Evolutionary conservation across 1,140 invertebrate genomes (phyloP).

Genomic region (Oscheius sp.): DNA sequence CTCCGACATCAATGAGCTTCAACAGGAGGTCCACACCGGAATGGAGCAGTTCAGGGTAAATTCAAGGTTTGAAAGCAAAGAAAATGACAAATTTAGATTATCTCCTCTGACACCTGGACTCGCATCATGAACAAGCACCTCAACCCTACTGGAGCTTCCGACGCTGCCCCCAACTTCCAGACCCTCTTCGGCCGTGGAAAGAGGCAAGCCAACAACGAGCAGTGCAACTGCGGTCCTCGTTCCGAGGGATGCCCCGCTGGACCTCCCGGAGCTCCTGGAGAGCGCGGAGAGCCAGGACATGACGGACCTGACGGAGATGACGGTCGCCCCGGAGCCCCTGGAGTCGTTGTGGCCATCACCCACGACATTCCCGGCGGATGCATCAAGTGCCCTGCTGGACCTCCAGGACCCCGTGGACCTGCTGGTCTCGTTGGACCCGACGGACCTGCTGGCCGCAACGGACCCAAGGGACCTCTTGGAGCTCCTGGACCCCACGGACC

Average conservation of each 20-base stretch:
- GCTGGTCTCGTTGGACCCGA: too few species aligned
- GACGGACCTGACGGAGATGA: constrained; percentile 31
- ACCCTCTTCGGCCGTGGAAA: constrained; percentile 23
- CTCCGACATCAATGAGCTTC: constrained; percentile 17
- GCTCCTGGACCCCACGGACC: constrained; percentile 23
- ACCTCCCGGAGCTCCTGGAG: constrained; percentile 25
- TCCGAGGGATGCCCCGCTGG: constrained; percentile 24
- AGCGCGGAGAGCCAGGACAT: constrained; percentile 29
- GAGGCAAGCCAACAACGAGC: constrained; percentile 17
- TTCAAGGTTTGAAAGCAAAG: background rate
- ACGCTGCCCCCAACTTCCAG: background rate
- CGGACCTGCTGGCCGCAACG: constrained; percentile 30
- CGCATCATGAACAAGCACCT: constrained; percentile 20
- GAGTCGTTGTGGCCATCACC: constrained; percentile 24
- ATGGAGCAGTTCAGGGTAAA: constrained; percentile 16
- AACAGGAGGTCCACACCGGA: constrained; percentile 16
- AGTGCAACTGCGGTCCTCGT: constrained; percentile 25
- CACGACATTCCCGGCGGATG: constrained; percentile 33
- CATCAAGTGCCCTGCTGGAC: constrained; percentile 37
- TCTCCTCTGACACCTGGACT: constrained; percentile 20
- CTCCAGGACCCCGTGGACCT: constrained; percentile 28
- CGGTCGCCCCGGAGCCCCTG: constrained; percentile 35
- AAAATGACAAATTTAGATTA: background rate
- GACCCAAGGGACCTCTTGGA: constrained; percentile 28
- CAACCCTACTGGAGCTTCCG: background rate